These are phyloP conservation scores for Sebastes ruberrimus DNA, from an alignment of 2,797 vertebrate genomes.

Conservation along the genomic window DNA sequence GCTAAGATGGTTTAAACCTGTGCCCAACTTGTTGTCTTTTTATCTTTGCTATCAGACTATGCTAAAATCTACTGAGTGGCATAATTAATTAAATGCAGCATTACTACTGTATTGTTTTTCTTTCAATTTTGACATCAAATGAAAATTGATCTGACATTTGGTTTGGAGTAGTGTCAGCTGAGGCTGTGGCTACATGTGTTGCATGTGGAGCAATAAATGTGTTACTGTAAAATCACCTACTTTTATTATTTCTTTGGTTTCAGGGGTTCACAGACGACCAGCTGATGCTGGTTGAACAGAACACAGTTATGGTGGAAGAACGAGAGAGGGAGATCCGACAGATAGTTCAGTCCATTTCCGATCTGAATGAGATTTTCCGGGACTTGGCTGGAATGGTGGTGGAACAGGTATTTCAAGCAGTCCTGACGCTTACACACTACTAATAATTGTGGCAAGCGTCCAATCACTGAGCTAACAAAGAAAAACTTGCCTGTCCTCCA, in stretches of 20 bases:
- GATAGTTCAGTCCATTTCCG: constrained; percentile 95
- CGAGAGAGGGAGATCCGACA: constrained; percentile 93
- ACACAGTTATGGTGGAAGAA: constrained; percentile 93
- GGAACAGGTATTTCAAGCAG: constrained; percentile 78
- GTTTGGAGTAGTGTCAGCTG: neutral
- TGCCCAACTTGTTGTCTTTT: neutral
- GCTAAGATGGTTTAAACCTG: neutral
- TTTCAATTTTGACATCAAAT: neutral
- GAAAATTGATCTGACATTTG: neutral
- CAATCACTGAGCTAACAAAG: neutral
- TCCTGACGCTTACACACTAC: neutral
- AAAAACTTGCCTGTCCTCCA: neutral
- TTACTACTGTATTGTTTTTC: neutral
- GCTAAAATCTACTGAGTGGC: neutral
- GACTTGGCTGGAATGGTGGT: constrained; percentile 93
- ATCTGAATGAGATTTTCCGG: constrained; percentile 96
- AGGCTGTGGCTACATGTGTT: too few species aligned
- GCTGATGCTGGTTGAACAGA: constrained; percentile 91
- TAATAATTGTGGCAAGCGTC: neutral
- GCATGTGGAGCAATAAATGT: neutral
- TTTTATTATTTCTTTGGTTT: neutral
- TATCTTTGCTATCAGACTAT: neutral
- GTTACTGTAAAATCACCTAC: neutral
- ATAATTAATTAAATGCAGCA: neutral
- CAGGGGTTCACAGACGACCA: constrained; percentile 97